A percentile compares a stretch with the other conserved stretches of the same genome.
Evolutionary conservation across 2,113 vertebrate species (phyloP).

Genomic region (Vulpes vulpes): DNA sequence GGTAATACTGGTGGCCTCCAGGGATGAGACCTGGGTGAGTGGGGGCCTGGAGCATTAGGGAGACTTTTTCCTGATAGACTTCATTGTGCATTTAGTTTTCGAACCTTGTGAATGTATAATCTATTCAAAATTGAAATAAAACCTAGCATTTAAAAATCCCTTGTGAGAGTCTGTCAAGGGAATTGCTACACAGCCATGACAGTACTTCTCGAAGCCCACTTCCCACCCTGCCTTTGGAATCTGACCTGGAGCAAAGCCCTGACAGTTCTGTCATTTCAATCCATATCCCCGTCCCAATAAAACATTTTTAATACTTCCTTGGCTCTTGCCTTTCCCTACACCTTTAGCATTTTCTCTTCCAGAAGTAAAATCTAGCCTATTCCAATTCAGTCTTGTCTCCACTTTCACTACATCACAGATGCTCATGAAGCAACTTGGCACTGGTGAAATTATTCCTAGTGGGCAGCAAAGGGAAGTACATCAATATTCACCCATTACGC

Average conservation of each 20-base stretch:
- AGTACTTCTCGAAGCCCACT: background rate
- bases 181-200: background rate
- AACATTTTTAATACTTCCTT: background rate
- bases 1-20: background rate
- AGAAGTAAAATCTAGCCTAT: background rate
- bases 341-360: background rate
- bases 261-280: background rate
- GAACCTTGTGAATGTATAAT: background rate
- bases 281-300: background rate
- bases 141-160: background rate
- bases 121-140: constrained; percentile 37
- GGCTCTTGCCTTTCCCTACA: background rate
- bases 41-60: background rate
- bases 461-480: background rate
- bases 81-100: background rate
- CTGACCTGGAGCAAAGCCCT: background rate
- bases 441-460: background rate
- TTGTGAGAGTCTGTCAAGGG: background rate
- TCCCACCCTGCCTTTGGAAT: background rate
- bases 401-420: background rate
- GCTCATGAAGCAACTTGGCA: background rate
- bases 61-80: background rate
- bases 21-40: background rate
- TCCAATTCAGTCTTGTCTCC: background rate
- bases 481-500: background rate